phyloP scores from a whole-genome alignment of 35 echinoderm and acorn worm species.

The Diadema setosum region DNA sequence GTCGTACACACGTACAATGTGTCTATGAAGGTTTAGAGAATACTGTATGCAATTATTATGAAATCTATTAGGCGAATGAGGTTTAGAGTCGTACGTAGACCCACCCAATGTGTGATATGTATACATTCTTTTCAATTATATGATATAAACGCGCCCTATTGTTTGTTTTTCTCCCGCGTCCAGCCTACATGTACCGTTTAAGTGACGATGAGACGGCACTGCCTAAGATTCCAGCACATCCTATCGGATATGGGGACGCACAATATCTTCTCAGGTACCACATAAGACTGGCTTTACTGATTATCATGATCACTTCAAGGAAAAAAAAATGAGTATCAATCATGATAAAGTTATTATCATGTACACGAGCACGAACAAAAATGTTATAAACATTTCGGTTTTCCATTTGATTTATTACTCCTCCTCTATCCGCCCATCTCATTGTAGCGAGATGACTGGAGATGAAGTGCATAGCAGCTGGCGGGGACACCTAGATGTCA shows the following conservation, averaged over 20 bases:
- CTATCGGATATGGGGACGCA: constrained; percentile 26
- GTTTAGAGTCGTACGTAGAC: too few species aligned
- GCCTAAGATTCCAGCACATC: constrained; percentile 29
- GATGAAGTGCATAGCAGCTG: neutral
- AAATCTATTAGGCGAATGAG: too few species aligned
- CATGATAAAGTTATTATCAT: neutral
- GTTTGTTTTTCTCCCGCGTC: neutral
- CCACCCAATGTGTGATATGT: neutral
- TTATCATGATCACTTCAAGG: neutral
- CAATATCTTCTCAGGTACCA: neutral
- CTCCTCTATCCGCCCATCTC: neutral
- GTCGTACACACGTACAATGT: neutral
- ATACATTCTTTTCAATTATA: neutral
- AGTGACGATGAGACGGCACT: neutral
- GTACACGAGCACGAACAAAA: neutral
- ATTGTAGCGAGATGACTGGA: neutral
- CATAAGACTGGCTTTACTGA: neutral
- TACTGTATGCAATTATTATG: too few species aligned
- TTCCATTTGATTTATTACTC: neutral
- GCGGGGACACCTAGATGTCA: constrained; percentile 52
- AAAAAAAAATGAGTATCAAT: neutral
- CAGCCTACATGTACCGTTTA: constrained; percentile 23
- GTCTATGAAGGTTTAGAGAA: neutral
- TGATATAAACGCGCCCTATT: neutral
- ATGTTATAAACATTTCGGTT: neutral